Conservation (phyloP, 2,797 vertebrate genomes). For the Hipposideros larvatus region DNA sequence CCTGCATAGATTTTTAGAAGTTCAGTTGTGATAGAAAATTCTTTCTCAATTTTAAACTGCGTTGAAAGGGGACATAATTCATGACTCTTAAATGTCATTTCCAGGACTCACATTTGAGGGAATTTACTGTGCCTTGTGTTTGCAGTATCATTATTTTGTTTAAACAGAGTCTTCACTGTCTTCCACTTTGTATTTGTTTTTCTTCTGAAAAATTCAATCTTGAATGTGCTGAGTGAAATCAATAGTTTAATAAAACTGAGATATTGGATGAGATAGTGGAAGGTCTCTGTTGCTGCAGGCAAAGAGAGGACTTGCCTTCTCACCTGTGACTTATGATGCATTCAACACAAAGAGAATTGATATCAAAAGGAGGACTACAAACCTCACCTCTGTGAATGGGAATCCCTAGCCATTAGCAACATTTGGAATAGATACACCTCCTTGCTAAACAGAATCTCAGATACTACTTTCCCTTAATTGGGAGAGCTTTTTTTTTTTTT, state of each 20-base stretch:
- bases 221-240: constrained; percentile 36
- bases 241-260: not conserved
- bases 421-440: not conserved
- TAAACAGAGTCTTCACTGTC: not conserved
- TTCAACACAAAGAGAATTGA: not conserved
- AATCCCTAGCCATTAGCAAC: not conserved
- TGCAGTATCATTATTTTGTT: not conserved
- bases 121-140: constrained; percentile 22
- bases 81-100: not conserved
- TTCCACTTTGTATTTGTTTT: not conserved
- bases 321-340: not conserved
- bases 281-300: not conserved
- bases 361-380: not conserved
- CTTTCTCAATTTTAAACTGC: constrained; percentile 18
- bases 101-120: not conserved
- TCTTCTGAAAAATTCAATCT: constrained; percentile 42
- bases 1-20: not conserved
- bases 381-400: not conserved
- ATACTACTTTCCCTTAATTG: not conserved
- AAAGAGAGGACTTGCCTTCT: not conserved
- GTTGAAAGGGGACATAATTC: not conserved
- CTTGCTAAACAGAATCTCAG: not conserved
- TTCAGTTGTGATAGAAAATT: not conserved
- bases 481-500: not conserved
- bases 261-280: not conserved